Conservation (phyloP, 2,888 invertebrate genomes). For the Melikaiella ostensackeni region DNA sequence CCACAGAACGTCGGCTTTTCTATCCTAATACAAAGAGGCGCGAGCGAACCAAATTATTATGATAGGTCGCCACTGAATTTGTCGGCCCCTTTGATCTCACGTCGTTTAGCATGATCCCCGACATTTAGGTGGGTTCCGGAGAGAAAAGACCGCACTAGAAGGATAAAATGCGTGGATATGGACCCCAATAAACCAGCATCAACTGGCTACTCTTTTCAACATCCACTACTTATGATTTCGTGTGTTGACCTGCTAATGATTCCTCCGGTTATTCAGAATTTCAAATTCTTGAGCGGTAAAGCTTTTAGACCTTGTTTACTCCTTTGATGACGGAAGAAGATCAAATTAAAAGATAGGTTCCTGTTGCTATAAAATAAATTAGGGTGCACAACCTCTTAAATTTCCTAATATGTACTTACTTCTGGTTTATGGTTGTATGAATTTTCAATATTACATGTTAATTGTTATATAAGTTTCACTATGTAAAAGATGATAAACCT, state of each 20-base stretch:
- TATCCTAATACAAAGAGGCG: slow-evolving; percentile 76
- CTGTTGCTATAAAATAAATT: slow-evolving; percentile 3
- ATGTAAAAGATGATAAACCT: not conserved
- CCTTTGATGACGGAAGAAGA: slow-evolving; percentile 10
- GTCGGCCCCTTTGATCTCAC: slow-evolving; percentile 75
- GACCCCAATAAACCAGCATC: slow-evolving; percentile 39
- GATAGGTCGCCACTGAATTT: slow-evolving; percentile 77
- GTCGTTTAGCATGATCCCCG: slow-evolving; percentile 76
- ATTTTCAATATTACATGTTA: not conserved
- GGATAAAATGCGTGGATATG: slow-evolving; percentile 44
- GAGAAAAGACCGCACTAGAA: slow-evolving; percentile 24
- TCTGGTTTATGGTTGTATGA: not conserved
- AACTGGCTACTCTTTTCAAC: slow-evolving; percentile 36
- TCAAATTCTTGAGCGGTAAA: slow-evolving; percentile 3
- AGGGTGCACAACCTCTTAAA: not conserved
- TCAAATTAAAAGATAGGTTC: slow-evolving; percentile 10
- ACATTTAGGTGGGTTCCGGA: slow-evolving; percentile 69
- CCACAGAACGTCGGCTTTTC: slow-evolving; percentile 69
- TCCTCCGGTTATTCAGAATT: slow-evolving; percentile 19
- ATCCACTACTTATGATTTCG: slow-evolving; percentile 23
- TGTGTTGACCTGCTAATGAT: slow-evolving; percentile 24
- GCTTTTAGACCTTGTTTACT: slow-evolving; percentile 14
- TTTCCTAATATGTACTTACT: not conserved
- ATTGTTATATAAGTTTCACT: not conserved
- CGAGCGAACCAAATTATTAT: slow-evolving; percentile 77